Evolutionary conservation across 2,888 invertebrate species (phyloP).

Genomic region (Nezara viridula): DNA sequence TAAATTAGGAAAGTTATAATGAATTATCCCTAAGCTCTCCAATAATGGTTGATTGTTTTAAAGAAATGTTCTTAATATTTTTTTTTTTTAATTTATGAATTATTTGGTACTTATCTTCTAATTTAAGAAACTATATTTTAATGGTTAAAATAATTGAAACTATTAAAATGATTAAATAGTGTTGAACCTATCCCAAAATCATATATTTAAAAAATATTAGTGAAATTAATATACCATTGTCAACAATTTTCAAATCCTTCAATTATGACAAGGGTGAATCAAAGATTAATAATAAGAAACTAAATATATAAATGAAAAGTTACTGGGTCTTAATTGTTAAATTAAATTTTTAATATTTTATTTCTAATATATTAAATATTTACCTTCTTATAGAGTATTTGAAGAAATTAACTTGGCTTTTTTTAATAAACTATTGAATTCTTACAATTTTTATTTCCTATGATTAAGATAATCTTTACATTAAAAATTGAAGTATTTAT

Average conservation of each 20-base stretch:
- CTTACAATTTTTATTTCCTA: not conserved
- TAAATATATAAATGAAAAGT: not conserved
- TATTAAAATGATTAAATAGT: not conserved
- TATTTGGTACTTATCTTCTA: not conserved
- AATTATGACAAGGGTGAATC: not conserved
- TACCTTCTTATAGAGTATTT: not conserved
- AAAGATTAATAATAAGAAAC: not conserved
- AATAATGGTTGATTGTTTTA: not conserved
- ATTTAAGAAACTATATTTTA: not conserved
- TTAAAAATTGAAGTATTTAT: not conserved
- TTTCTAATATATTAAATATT: not conserved
- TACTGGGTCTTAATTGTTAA: not conserved
- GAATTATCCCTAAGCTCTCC: slow-evolving; percentile 1
- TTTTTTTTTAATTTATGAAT: not conserved
- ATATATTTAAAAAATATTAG: not conserved
- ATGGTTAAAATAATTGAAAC: not conserved
- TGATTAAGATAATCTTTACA: not conserved
- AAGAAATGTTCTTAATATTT: not conserved
- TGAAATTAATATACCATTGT: not conserved
- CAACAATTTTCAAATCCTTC: not conserved
- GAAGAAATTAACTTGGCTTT: not conserved
- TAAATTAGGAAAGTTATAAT: not conserved
- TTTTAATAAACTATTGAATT: not conserved
- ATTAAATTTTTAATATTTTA: not conserved
- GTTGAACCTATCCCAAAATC: not conserved